Base-by-base conservation (phyloP, 2,113 vertebrate genomes). In the Aegotheles bennettii region DNA sequence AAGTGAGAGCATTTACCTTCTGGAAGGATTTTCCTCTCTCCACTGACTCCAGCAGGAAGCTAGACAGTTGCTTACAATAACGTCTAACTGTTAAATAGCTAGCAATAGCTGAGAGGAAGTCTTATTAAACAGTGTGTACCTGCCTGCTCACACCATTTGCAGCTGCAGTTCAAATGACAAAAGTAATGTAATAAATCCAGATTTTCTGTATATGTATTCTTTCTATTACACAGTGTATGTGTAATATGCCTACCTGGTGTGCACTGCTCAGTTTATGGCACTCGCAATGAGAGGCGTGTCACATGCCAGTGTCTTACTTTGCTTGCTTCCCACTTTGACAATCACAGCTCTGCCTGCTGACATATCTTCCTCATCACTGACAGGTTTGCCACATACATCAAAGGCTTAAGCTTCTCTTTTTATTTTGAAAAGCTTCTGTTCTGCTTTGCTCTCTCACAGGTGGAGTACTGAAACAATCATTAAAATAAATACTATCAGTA, bases 381-480 rank as follows among this genome's bases (percentile, higher is more conserved):
- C 94, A 96, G 90, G 71, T 89, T 95, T 94, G 87, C 85, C 79
- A 84, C 42, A 59, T 57, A 53, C 65, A 93, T 84, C 88, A 92
- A 90, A 95, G 76, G 75, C 79, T 75, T 93, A 70, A 67, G 83
- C 28, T 80, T 85, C 68, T 43, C 75, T 88, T 95, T 76, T 88
- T 91, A 63, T 94, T 95, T 96, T 93, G 63, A 86, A 90, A 94
- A 94, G 82, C 93, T 96, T 95, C 94, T 85, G 93, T 94, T 95
- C 74, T 89, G 35, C 87, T 92, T 92, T 92, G 26, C 23, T 86
- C 1, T 92, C 75, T 94, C 82, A 70, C 59, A 94, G 82, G 83
- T 59, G 75, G 76, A 86, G 68, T 81, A 88, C 59, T 69, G 74
- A 84, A 95, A 94, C 90, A 79, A 71, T 80, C 53, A 70, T 91